A percentile compares a stretch with the other conserved stretches of the same genome.
Conservation (phyloP, 2,113 vertebrate genomes). For the Myiagra hebetior region DNA sequence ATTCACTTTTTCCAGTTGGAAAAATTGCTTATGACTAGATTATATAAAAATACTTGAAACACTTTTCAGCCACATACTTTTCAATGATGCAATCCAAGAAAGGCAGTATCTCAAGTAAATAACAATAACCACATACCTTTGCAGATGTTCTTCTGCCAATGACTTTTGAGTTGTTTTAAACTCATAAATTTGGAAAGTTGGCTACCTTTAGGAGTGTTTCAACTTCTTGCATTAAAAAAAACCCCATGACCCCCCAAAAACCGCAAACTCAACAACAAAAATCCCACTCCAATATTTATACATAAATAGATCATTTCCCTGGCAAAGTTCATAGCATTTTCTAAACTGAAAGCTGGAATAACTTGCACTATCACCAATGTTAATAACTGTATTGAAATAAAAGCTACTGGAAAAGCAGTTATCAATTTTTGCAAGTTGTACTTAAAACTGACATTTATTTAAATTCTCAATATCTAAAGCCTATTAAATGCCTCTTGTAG, state of each 20-base stretch:
- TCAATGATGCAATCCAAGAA: background rate
- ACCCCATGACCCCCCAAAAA: fast-evolving
- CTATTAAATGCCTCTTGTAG: background rate
- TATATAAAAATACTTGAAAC: background rate
- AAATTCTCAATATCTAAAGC: background rate
- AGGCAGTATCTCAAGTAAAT: background rate
- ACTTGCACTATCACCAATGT: background rate
- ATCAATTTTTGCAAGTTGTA: background rate
- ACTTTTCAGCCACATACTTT: background rate
- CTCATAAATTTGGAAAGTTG: background rate
- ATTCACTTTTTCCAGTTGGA: background rate
- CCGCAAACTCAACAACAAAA: background rate
- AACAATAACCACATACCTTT: background rate
- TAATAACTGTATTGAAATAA: background rate
- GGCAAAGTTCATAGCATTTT: background rate
- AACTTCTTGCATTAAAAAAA: background rate
- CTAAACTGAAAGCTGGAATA: background rate
- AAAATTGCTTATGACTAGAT: background rate
- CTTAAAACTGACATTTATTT: background rate
- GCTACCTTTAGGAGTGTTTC: background rate
- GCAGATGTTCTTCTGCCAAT: background rate
- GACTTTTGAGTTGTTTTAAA: background rate
- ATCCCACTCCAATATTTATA: background rate
- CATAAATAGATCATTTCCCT: background rate
- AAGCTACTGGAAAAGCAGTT: background rate